Evolutionary conservation across 2,888 invertebrate species (phyloP).

Genomic region (Antitype chi): DNA sequence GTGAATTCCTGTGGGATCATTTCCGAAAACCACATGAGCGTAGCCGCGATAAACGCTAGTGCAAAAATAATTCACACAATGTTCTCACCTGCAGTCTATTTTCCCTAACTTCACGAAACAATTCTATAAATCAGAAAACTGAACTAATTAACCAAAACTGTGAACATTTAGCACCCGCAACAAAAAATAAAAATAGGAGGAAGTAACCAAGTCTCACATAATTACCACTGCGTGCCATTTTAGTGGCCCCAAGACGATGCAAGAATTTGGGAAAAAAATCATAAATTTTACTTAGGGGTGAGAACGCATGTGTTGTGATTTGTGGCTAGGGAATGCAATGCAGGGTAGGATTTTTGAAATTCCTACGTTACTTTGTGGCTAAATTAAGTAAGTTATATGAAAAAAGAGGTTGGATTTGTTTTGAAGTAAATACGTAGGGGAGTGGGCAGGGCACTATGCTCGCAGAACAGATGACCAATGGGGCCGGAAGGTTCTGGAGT

Average conservation of each 20-base stretch:
- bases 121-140: slow-evolving; percentile 39
- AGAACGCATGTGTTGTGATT: slow-evolving; percentile 38
- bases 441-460: too few species aligned
- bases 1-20: too few species aligned
- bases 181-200: slow-evolving; percentile 44
- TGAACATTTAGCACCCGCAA: slow-evolving; percentile 40
- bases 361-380: not conserved
- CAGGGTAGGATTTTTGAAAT: slow-evolving; percentile 25
- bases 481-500: too few species aligned
- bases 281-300: slow-evolving; percentile 7
- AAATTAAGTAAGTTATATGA: not conserved
- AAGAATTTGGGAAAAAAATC: slow-evolving; percentile 50
- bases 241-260: slow-evolving; percentile 49
- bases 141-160: slow-evolving; percentile 58
- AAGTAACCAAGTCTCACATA: slow-evolving; percentile 59
- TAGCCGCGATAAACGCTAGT: too few species aligned
- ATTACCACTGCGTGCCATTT: slow-evolving; percentile 50
- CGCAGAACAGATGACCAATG: too few species aligned
- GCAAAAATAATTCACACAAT: too few species aligned
- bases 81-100: not conserved
- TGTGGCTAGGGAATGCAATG: slow-evolving; percentile 3
- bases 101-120: slow-evolving; percentile 4
- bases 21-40: too few species aligned
- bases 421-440: not conserved
- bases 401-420: not conserved